Base-by-base conservation (phyloP, 1,140 invertebrate species). In the Drosophila cardini region DNA sequence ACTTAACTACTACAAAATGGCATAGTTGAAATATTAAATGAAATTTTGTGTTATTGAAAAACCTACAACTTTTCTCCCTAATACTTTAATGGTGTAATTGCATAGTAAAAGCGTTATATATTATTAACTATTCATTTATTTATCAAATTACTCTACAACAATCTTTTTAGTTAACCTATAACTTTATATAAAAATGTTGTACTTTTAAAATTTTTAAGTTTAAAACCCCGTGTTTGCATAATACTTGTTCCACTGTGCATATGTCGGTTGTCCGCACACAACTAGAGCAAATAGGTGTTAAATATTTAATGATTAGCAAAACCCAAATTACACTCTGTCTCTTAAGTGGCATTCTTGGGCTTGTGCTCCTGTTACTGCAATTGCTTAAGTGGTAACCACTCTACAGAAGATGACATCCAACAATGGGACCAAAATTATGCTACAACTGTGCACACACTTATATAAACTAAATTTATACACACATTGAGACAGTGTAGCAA, bases 221-320 rank as follows among this genome's bases (percentile, higher is more conserved):
- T 0, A 43, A 43, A 16, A 6, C 7, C 2, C n/a, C 0, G 16
- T n/a, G 7, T 16, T 43, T 43, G 15, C 6, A 15, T 4, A 7
- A 13, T 2, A 5, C 42, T 15, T 4, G n/a, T 16, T 43, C 13
- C n/a, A 43, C 8, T 43, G 13, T 15, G n/a, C 56, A 79, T 58
- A 69, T 40, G 38, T 30, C 61, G 42, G 62, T 32, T 63, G 32
- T 65, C 30, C 18, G 10, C 15, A 5, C 7, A 16, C 56, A 43
- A 10, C 40, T 40, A 64, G 71, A 72, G 80, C 76, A 73, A 72
- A 76, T 74, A 77, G 77, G 64, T 84, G 81, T 77, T 85, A 80
- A 84, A 85, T 85, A 78, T 85, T 85, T 80, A 85, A 85, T 85
- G 69, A 85, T 80, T 84, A 18, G 61, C 78, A 74, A 70, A 80